Evolutionary conservation across 2,888 invertebrate genomes (phyloP).

Genomic region (Drosophila neoperkinsi): DNA sequence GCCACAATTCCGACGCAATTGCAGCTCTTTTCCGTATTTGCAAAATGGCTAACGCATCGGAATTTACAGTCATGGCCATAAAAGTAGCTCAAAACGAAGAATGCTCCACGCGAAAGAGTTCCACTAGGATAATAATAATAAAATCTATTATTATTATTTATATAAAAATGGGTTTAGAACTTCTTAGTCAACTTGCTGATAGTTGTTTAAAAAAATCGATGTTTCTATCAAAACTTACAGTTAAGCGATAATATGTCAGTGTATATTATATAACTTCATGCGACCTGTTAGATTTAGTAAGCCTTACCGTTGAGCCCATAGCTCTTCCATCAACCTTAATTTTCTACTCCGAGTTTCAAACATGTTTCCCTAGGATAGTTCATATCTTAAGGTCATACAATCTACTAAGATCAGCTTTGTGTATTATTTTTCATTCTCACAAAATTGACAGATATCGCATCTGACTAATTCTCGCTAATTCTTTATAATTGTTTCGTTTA

Average conservation of each 20-base stretch:
- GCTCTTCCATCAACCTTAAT: background rate
- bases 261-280: background rate
- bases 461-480: background rate
- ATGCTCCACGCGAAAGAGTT: background rate
- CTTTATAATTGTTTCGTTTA: background rate
- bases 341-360: accelerated
- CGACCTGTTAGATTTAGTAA: background rate
- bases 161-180: background rate
- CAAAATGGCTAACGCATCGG: background rate
- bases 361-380: background rate
- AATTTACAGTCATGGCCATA: background rate
- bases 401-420: background rate
- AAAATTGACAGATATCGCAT: background rate
- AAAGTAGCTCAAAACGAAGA: background rate
- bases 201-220: background rate
- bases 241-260: background rate
- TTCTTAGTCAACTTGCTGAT: background rate
- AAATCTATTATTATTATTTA: background rate
- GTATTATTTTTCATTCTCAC: background rate
- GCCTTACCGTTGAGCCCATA: background rate
- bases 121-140: accelerated
- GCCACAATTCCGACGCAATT: background rate
- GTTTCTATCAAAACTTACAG: background rate
- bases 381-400: background rate
- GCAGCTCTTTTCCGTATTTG: background rate